Percentiles rank a stretch among this genome's conserved stretches.
Conservation (phyloP, 2,113 vertebrate genomes). For the Triplophysa rosa region DNA sequence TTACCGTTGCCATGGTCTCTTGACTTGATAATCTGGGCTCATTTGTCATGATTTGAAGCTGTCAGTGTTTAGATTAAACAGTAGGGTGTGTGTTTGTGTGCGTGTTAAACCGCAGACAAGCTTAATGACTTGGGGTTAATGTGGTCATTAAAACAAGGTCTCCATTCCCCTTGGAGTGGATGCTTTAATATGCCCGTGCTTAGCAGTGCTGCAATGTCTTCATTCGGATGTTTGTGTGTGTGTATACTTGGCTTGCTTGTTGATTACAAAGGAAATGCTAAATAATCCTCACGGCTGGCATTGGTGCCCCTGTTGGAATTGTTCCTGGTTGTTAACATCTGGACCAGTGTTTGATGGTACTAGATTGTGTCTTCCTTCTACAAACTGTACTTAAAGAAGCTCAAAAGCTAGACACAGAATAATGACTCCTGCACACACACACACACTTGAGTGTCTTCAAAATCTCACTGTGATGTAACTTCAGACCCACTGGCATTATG, state of each 20-base stretch:
- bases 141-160: conserved; percentile 47
- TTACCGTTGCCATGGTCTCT: conserved; percentile 37
- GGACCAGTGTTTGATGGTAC: background rate
- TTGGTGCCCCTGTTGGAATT: background rate
- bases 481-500: conserved; percentile 8
- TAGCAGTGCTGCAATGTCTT: conserved; percentile 27
- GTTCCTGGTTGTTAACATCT: background rate
- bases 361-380: too few relatives aligned
- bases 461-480: conserved; percentile 27
- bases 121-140: conserved; percentile 50
- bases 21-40: conserved; percentile 44
- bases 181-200: conserved; percentile 38
- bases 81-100: conserved; percentile 16
- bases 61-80: conserved; percentile 32
- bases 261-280: conserved; percentile 11
- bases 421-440: background rate
- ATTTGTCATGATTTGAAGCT: conserved; percentile 48
- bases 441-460: background rate
- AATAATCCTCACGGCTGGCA: background rate
- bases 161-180: conserved; percentile 20
- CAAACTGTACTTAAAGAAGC: too few relatives aligned
- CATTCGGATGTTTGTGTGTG: conserved; percentile 26
- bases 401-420: background rate
- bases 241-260: background rate
- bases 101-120: conserved; percentile 32